phyloP scores from a whole-genome alignment of 2,113 vertebrate species.

The Alethe diademata region DNA sequence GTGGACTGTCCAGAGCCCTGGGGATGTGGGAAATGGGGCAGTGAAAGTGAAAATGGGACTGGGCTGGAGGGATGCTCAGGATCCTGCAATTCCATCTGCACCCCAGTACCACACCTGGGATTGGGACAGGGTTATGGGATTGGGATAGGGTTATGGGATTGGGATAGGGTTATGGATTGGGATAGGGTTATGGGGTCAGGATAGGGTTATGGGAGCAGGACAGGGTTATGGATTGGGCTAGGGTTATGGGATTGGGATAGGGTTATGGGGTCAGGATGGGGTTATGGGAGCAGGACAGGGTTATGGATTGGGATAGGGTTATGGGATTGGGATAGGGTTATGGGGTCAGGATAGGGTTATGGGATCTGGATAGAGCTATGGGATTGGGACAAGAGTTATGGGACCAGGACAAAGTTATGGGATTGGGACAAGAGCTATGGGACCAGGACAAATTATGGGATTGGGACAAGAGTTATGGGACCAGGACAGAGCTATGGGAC shows the following conservation, averaged over 20 bases:
- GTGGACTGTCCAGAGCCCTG: accelerated
- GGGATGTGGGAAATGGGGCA: not conserved
- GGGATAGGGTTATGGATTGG: not conserved
- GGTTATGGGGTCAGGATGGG: accelerated
- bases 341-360: not conserved
- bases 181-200: not conserved
- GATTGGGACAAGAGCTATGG: too few relatives aligned
- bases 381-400: too few relatives aligned
- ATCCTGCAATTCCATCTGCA: not conserved
- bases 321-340: not conserved
- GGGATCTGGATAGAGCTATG: too few relatives aligned
- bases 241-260: too few relatives aligned
- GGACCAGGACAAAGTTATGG: too few relatives aligned
- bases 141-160: not conserved
- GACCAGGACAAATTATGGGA: too few relatives aligned
- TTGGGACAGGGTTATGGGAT: not conserved
- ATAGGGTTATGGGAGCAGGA: not conserved
- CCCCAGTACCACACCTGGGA: not conserved
- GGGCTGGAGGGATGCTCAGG: not conserved
- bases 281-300: accelerated
- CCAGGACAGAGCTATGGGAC: too few relatives aligned
- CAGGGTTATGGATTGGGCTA: too few relatives aligned
- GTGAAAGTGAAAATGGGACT: too few relatives aligned
- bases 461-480: too few relatives aligned
- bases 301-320: too few relatives aligned